Conservation (phyloP, 2,888 invertebrate species). For the Halictus quadricinctus region DNA sequence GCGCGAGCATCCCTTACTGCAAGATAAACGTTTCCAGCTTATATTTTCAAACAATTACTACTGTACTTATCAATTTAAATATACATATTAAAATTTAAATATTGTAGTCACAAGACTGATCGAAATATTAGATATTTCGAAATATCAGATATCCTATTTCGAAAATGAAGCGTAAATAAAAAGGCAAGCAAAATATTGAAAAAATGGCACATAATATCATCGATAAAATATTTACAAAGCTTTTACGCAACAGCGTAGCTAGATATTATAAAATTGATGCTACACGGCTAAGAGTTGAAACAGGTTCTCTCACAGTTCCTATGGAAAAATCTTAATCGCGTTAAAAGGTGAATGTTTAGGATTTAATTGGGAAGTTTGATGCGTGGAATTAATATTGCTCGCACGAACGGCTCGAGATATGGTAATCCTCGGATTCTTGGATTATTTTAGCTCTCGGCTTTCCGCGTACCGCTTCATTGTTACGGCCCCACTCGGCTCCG, state of each 20-base stretch:
- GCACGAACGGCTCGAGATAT: conserved; percentile 1
- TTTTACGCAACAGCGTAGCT: too few relatives aligned
- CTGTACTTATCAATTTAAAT: too few relatives aligned
- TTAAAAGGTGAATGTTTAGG: neutral
- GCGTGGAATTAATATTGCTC: neutral
- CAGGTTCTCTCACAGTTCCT: neutral
- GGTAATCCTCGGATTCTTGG: conserved; percentile 15
- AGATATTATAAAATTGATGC: neutral
- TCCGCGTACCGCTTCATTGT: conserved; percentile 29
- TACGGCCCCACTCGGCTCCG: neutral
- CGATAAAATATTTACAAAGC: too few relatives aligned
- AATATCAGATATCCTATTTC: too few relatives aligned
- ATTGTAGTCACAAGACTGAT: too few relatives aligned
- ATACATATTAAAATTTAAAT: too few relatives aligned
- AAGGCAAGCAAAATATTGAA: too few relatives aligned
- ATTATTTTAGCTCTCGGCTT: conserved; percentile 23
- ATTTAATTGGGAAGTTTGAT: conserved; percentile 23
- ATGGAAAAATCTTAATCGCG: neutral
- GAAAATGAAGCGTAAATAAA: too few relatives aligned
- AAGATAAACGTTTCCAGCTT: neutral
- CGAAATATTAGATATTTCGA: too few relatives aligned
- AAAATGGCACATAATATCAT: too few relatives aligned
- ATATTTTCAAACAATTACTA: neutral
- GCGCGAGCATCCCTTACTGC: neutral
- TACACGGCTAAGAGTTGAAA: neutral